Evolutionary conservation across 2,888 invertebrate species (phyloP), one percentile per base, ranked within the genome.

Genomic region (Galerucella nymphaeae): DNA sequence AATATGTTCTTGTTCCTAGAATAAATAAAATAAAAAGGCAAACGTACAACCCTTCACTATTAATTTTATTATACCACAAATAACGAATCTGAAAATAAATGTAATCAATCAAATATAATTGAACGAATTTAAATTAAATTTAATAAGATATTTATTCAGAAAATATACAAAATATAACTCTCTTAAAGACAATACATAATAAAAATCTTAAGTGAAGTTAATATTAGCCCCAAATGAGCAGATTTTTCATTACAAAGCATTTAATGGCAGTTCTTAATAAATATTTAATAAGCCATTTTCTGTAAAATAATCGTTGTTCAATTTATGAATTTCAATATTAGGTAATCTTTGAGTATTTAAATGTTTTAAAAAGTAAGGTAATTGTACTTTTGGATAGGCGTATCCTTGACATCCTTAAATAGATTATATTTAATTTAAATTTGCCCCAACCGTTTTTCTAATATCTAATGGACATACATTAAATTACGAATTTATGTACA

Each of bases 101-200:
- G 30, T 38, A 38, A 38, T 38, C 30, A 38, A 38, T 38, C 30
- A 38, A 38, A 38, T 38, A 38, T 38, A 38, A 38, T 38, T 38
- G 30, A 53, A 53, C 53, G 16, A n/a, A 14, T 16, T 53, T 16
- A 14, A n/a, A 53, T 53, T n/a, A n/a, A 53, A 53, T 8, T 53
- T 53, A 23, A 18, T 55, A 55, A 38, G 55, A 66, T 66, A 66
- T 66, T 66, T 66, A 66, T 66, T 66, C 55, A 66, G 66, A 66
- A 66, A 66, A 66, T 66, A 66, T 66, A 66, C 66, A 66, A 66
- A 66, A 66, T 66, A 66, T 41, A 66, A 66, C 66, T 66, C 38
- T 66, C 42, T 66, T 66, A 66, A 66, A 57, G 18, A 65, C 65
- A 65, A 20, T 64, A 45, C 50, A 64, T 48, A 11, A 20, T 38